Conservation (phyloP, 2,888 invertebrate species). For the Achlya flavicornis region DNA sequence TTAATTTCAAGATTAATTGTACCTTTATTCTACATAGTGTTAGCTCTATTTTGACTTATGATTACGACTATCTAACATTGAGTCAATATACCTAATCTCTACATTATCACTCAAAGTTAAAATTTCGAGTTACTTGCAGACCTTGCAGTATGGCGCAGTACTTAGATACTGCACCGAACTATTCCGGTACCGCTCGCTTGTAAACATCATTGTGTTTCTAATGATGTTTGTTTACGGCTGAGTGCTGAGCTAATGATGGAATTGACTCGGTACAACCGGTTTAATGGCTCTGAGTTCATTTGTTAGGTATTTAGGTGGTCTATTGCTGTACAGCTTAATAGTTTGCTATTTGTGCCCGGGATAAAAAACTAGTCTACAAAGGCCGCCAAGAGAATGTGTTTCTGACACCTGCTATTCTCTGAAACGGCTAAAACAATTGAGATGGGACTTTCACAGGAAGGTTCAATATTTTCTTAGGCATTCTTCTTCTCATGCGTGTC, state of each 20-base stretch:
- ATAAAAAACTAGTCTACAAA: too few relatives aligned
- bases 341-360: too few relatives aligned
- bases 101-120: neutral
- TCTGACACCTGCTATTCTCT: too few relatives aligned
- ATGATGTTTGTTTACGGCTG: conserved; percentile 41
- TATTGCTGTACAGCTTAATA: neutral
- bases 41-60: too few relatives aligned
- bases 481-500: too few relatives aligned
- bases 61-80: too few relatives aligned
- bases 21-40: too few relatives aligned
- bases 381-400: too few relatives aligned
- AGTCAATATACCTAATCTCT: neutral
- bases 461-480: too few relatives aligned
- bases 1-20: too few relatives aligned
- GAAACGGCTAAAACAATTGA: too few relatives aligned
- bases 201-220: conserved; percentile 42
- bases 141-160: conserved; percentile 15
- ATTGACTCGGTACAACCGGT: conserved; percentile 13
- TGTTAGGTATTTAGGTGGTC: conserved; percentile 4
- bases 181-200: conserved; percentile 30
- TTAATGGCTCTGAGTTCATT: neutral
- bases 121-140: neutral
- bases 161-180: conserved; percentile 20
- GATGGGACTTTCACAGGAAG: too few relatives aligned
- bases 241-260: conserved; percentile 15